Conservation (phyloP, 2,113 vertebrate species). For the Addax nasomaculatus region DNA sequence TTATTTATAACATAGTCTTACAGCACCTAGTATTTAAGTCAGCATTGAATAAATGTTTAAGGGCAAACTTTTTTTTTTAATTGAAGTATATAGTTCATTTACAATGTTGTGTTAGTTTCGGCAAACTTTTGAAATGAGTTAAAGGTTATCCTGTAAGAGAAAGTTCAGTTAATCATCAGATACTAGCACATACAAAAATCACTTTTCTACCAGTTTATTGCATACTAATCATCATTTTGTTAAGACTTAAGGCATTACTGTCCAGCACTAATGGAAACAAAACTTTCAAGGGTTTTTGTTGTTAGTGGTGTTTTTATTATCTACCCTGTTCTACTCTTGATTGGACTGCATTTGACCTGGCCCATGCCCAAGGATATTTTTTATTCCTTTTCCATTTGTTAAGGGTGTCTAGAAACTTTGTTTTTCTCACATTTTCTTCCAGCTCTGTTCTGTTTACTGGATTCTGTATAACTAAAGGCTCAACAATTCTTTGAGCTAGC, state of each 20-base stretch:
- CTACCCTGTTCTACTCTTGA: not conserved
- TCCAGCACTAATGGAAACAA: not conserved
- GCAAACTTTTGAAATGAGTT: not conserved
- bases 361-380: not conserved
- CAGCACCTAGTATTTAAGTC: not conserved
- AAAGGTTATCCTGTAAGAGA: not conserved
- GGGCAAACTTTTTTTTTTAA: not conserved
- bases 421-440: not conserved
- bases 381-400: not conserved
- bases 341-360: not conserved
- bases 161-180: conserved; percentile 15
- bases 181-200: not conserved
- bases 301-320: not conserved
- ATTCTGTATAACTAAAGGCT: conserved; percentile 8
- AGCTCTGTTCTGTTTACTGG: not conserved
- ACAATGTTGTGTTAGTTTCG: not conserved
- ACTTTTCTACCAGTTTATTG: not conserved
- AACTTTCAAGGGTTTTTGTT: not conserved
- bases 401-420: not conserved
- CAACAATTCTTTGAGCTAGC: not conserved
- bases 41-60: not conserved
- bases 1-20: not conserved
- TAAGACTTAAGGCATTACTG: not conserved
- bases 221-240: not conserved
- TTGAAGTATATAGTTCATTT: not conserved